These are phyloP conservation scores for Ursus arctos DNA, from an alignment of 2,113 vertebrate species.

Conservation along the genomic window DNA sequence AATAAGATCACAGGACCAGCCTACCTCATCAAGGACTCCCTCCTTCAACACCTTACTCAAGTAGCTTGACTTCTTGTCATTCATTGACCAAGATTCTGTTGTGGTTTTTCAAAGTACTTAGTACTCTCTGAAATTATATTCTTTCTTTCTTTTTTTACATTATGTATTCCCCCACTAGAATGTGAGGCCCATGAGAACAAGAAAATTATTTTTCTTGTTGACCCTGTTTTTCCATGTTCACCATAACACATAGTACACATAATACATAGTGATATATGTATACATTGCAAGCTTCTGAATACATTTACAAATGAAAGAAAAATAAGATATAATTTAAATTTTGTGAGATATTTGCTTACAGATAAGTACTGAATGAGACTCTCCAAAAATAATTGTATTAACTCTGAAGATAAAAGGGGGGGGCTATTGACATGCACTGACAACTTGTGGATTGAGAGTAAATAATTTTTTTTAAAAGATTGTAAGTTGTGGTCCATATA, in stretches of 20 bases:
- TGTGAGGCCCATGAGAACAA: neutral
- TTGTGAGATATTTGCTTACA: neutral
- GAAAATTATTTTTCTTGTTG: neutral
- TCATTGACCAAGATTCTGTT: neutral
- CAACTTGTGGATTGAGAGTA: neutral
- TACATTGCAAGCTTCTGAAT: neutral
- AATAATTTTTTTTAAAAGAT: neutral
- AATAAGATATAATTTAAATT: conserved; percentile 17
- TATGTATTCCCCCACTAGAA: neutral
- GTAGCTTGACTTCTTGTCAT: neutral
- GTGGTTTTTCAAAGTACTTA: neutral
- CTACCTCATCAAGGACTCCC: neutral
- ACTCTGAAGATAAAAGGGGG: neutral
- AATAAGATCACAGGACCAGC: neutral
- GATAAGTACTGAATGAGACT: neutral
- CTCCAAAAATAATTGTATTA: neutral
- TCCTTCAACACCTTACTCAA: neutral
- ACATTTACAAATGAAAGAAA: neutral
- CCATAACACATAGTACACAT: neutral
- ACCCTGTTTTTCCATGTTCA: neutral
- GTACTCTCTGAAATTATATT: neutral
- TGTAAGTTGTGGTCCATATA: too few species aligned
- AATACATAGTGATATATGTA: neutral
- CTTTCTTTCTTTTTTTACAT: neutral
- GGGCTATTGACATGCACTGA: neutral